Evolutionary conservation across 2,888 invertebrate species (phyloP).

Genomic region (Coremacera marginata): DNA sequence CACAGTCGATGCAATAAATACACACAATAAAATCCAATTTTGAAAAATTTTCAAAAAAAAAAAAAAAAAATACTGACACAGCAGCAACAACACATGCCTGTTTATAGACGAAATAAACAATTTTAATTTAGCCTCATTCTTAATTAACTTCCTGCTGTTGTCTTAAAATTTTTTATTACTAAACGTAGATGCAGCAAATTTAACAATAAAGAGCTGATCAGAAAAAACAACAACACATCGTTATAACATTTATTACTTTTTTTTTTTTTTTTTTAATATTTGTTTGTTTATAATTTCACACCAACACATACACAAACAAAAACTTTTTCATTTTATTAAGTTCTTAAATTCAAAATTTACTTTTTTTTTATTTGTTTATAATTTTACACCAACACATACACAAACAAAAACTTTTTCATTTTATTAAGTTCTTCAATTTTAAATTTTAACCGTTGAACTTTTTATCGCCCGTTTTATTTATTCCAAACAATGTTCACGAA

Average conservation of each 20-base stretch:
- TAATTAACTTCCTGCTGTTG: not conserved
- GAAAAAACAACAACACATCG: not conserved
- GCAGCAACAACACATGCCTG: not conserved
- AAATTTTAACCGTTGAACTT: not conserved
- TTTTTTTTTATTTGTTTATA: not conserved
- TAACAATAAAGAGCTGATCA: not conserved
- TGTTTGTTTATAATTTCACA: not conserved
- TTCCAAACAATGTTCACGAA: conserved; percentile 41
- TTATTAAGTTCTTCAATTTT: not conserved
- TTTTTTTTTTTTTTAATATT: not conserved
- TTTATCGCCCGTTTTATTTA: conserved; percentile 3
- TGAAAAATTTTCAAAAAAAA: not conserved
- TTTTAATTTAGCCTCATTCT: not conserved
- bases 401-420: not conserved
- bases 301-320: not conserved
- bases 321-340: not conserved
- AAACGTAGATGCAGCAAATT: not conserved
- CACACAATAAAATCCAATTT: not conserved
- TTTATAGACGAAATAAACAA: not conserved
- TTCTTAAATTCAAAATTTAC: not conserved
- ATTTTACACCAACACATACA: not conserved
- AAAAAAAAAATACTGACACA: not conserved
- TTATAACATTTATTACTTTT: not conserved
- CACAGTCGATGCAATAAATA: too few species aligned
- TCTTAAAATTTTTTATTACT: not conserved